phyloP scores from a whole-genome alignment of 2,888 invertebrate species.

The Clunio marinus region DNA sequence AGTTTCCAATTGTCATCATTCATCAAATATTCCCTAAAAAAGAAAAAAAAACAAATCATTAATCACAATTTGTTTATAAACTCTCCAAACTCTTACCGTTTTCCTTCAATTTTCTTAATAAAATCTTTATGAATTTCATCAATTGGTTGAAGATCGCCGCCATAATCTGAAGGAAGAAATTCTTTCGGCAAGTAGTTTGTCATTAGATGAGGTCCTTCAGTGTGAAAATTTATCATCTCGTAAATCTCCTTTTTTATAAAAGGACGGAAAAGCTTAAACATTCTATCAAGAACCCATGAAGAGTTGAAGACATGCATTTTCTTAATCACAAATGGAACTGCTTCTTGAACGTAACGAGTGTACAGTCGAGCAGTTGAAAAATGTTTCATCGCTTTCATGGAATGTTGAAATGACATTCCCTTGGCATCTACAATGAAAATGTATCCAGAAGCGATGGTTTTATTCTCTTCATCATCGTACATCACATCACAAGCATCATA shows the following conservation, averaged over 20 bases:
- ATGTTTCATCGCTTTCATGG: background rate
- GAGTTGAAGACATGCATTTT: slow-evolving; percentile 7
- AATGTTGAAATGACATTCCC: background rate
- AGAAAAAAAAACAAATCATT: no score
- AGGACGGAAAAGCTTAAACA: background rate
- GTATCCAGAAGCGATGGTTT: background rate
- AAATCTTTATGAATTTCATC: background rate
- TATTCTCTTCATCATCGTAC: background rate
- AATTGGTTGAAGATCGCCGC: background rate
- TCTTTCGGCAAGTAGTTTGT: background rate
- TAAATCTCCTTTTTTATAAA: background rate
- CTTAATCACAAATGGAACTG: background rate
- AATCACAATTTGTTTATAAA: no score
- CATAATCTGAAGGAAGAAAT: background rate
- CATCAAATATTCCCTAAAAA: no score
- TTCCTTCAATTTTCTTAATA: background rate
- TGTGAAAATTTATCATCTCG: slow-evolving; percentile 4
- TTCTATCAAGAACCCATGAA: slow-evolving; percentile 2
- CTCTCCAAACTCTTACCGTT: background rate
- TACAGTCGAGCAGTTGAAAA: slow-evolving; percentile 13
- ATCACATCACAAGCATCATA: background rate
- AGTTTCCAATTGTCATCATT: no score
- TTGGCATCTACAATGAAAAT: slow-evolving; percentile 6
- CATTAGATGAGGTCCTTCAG: background rate
- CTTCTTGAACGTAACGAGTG: slow-evolving; percentile 9